Conservation (phyloP, 2,888 invertebrate species). For the Tinea semifulvella region DNA sequence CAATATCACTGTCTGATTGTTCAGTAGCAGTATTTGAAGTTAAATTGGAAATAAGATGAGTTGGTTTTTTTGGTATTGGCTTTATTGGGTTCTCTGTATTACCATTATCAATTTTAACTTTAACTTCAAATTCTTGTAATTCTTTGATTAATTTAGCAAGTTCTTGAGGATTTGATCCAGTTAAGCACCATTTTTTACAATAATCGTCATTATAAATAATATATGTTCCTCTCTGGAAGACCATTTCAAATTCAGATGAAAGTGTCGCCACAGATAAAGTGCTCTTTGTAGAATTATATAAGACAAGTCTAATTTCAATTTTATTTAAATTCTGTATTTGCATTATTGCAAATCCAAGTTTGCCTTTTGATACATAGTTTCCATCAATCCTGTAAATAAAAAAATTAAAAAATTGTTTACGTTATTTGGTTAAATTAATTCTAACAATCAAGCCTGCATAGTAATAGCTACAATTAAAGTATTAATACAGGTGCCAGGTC, state of each 20-base stretch:
- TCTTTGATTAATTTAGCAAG: conserved; percentile 32
- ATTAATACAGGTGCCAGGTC: too few relatives aligned
- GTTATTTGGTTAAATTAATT: background rate
- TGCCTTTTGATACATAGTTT: conserved; percentile 39
- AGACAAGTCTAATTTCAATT: conserved; percentile 36
- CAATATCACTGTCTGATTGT: conserved; percentile 42
- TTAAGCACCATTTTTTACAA: conserved; percentile 45
- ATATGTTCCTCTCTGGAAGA: conserved; percentile 35
- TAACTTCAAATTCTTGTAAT: conserved; percentile 30
- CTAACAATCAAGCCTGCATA: too few relatives aligned
- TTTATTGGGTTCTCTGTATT: background rate
- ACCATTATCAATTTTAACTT: conserved; percentile 26
- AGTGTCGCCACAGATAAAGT: conserved; percentile 40
- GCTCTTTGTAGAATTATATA: conserved; percentile 48
- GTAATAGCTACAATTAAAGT: too few relatives aligned
- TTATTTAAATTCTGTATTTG: too few relatives aligned
- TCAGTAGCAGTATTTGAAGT: conserved; percentile 12
- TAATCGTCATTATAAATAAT: conserved; percentile 46
- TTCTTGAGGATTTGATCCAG: conserved; percentile 30
- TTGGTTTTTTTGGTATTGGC: conserved; percentile 23
- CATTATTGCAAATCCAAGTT: conserved; percentile 49
- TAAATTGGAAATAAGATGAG: conserved; percentile 16
- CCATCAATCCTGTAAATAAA: conserved; percentile 35
- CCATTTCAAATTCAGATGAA: conserved; percentile 32
- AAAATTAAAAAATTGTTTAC: background rate